A percentile compares a stretch with the other conserved stretches of the same genome.
phyloP scores from a whole-genome alignment of 1,140 invertebrate genomes.

The Cardiocondyla obscurior region DNA sequence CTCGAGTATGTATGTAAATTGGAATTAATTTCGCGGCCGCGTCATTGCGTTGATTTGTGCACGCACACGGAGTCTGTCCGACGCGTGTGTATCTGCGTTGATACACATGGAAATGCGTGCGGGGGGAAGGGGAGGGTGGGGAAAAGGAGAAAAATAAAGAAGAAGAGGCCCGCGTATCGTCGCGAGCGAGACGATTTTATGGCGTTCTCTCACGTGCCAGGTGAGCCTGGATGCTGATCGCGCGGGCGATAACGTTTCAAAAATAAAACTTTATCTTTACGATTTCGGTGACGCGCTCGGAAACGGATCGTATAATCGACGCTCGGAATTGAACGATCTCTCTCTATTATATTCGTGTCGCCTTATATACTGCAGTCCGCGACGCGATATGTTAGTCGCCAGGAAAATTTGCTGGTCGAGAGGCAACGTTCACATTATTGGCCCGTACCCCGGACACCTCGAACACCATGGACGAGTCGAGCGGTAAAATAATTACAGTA shows the following conservation, averaged over 20 bases:
- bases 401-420: slow-evolving; percentile 17
- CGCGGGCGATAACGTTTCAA: slow-evolving; percentile 50
- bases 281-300: slow-evolving; percentile 39
- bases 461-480: slow-evolving; percentile 25
- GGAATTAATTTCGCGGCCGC: slow-evolving; percentile 39
- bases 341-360: slow-evolving; percentile 21
- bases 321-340: slow-evolving; percentile 21
- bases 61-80: slow-evolving; percentile 1
- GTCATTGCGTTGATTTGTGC: not conserved
- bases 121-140: too few relatives aligned
- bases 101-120: not conserved
- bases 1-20: slow-evolving; percentile 29
- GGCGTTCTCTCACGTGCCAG: not conserved
- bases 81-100: not conserved
- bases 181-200: not conserved
- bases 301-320: slow-evolving; percentile 4
- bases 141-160: too few relatives aligned
- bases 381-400: slow-evolving; percentile 31
- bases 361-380: slow-evolving; percentile 5
- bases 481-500: slow-evolving; percentile 42
- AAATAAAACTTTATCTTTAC: slow-evolving; percentile 69
- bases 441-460: not conserved
- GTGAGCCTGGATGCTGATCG: slow-evolving; percentile 23
- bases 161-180: too few relatives aligned
- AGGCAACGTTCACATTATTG: not conserved